These are phyloP conservation scores for Physeter macrocephalus DNA, from an alignment of 2,113 vertebrate genomes.

Conservation along the genomic window DNA sequence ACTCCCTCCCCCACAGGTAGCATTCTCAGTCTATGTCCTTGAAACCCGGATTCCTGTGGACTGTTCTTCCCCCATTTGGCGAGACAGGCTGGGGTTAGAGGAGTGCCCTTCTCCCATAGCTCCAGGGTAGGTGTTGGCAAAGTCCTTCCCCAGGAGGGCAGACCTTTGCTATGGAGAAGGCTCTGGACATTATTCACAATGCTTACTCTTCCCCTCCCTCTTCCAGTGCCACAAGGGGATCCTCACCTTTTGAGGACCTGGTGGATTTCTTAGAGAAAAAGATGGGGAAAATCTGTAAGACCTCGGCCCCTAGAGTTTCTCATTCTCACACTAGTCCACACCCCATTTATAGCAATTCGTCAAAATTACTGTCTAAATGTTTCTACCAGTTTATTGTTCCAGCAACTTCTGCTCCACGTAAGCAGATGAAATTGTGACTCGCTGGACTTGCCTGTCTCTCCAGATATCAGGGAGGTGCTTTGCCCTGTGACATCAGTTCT, in stretches of 20 bases:
- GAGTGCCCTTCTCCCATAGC: neutral
- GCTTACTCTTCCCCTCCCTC: neutral
- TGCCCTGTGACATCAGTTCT: neutral
- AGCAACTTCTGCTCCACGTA: neutral
- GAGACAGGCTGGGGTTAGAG: neutral
- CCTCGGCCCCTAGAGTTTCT: neutral
- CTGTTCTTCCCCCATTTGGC: too few relatives aligned
- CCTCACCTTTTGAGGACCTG: neutral
- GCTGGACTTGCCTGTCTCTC: neutral
- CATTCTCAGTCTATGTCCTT: neutral
- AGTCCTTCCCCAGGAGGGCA: neutral
- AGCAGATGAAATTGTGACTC: neutral
- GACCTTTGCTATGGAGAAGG: neutral
- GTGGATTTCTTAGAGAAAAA: neutral
- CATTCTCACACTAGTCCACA: neutral
- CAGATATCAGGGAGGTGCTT: neutral
- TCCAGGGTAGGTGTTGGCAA: neutral
- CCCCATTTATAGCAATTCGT: neutral
- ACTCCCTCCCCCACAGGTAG: neutral
- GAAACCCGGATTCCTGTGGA: neutral
- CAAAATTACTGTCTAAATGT: neutral
- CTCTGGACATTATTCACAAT: neutral
- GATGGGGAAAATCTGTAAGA: neutral
- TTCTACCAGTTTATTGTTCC: too few relatives aligned
- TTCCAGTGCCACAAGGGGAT: neutral